These are phyloP conservation scores for Vannuccia rotundouncinata DNA, from an alignment of 2,888 invertebrate genomes.

Conservation along the genomic window DNA sequence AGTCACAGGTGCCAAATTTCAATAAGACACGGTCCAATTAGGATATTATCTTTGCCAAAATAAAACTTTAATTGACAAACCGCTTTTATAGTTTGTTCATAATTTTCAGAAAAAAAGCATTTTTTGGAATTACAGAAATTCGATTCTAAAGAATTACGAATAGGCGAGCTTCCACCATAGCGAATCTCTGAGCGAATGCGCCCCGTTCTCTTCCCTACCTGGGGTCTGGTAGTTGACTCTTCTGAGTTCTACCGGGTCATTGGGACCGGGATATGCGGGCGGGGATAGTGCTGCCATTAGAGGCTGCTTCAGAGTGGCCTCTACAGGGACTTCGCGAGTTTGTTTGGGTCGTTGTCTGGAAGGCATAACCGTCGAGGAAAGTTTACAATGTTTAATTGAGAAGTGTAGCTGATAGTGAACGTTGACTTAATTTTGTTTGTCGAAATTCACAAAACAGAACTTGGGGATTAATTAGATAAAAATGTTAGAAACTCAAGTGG, in stretches of 20 bases:
- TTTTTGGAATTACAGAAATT: too few species aligned
- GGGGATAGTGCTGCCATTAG: slow-evolving; percentile 26
- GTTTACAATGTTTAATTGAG: too few species aligned
- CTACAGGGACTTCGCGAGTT: slow-evolving; percentile 12
- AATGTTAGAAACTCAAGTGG: neutral
- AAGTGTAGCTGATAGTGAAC: too few species aligned
- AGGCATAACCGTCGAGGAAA: neutral
- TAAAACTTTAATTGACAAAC: too few species aligned
- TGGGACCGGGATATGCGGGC: slow-evolving; percentile 59
- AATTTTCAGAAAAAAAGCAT: too few species aligned
- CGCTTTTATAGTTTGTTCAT: too few species aligned
- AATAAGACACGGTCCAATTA: too few species aligned
- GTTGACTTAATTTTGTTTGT: too few species aligned
- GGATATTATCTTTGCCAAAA: too few species aligned
- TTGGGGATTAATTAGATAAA: neutral
- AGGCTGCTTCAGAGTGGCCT: slow-evolving; percentile 25
- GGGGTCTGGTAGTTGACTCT: slow-evolving; percentile 92
- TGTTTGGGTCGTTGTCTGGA: slow-evolving; percentile 17
- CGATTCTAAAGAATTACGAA: too few species aligned
- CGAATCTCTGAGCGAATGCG: neutral
- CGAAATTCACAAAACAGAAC: neutral
- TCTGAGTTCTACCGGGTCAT: slow-evolving; percentile 91
- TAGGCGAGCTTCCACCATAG: neutral
- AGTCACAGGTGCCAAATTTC: too few species aligned
- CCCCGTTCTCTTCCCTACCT: too few species aligned